Evolutionary conservation across 2,113 vertebrate species (phyloP), one percentile per base, ranked within the genome.

Genomic region (Oxyruncus cristatus): DNA sequence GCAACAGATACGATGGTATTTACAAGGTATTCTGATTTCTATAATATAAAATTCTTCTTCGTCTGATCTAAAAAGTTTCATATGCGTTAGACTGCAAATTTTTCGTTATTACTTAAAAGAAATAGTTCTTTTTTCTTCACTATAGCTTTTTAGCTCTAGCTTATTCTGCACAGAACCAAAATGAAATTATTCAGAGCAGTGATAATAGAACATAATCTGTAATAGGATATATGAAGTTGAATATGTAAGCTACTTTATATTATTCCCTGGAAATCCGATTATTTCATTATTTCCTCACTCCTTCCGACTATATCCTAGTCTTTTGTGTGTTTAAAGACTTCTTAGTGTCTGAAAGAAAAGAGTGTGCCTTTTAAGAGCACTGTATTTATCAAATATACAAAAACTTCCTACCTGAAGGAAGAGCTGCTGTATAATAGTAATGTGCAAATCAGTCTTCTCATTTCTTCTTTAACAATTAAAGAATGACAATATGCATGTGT

Each of bases 1-100:
- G 99, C 96, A 99, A 99, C 97, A 98, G 99, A 98, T 99, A 99
- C 1, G 99, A 99, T 95, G 99, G 99, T 62, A 99, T 99, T 97
- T 99, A 99, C 97, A 99, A 99, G 99, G 99, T 99, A 98, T 77
- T 93, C 76, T 73, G 89, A 84, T 88, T 89, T 79, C 49, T 82
- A 2, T 7, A 23, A 46, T 9, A 3, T 79, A 52, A 42, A 8
- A 27, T 67, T 85, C 53, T 82, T 85, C 26, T 46, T 76, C 26
- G 62, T 22, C 42, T 59, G 11, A 49, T 96, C 42, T 63, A 4
- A 24, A 37, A 82, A 78, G 20, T 37, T 13, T 65, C 8, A 3
- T 46, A 12, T 7, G 5, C 58, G 13, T 77, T 83, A 52, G 12
- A 23, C 18, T 47, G 35, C 39, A 77, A 42, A 88, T 58, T 88